Percentiles rank a stretch among this genome's conserved stretches.
phyloP scores from a whole-genome alignment of 1,140 invertebrate species.

The Diabrotica virgifera region DNA sequence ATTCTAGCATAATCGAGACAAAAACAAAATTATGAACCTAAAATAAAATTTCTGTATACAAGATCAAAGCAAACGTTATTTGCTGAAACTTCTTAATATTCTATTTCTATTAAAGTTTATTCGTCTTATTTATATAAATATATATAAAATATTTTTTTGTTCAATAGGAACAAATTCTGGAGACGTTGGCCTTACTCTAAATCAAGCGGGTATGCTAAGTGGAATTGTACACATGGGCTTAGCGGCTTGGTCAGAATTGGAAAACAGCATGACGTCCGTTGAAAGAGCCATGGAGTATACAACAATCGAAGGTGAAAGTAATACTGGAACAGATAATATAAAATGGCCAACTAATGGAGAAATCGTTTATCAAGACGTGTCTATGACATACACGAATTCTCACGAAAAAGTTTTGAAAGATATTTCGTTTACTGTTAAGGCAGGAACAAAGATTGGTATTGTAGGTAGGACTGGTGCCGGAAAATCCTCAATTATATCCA shows the following conservation, averaged over 20 bases:
- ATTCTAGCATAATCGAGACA: no score
- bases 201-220: slow-evolving; percentile 45
- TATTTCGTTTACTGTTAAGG: slow-evolving; percentile 61
- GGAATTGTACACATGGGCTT: slow-evolving; percentile 60
- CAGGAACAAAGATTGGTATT: slow-evolving; percentile 69
- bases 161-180: slow-evolving; percentile 51
- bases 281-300: slow-evolving; percentile 76
- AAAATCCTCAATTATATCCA: slow-evolving; percentile 77
- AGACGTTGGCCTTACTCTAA: slow-evolving; percentile 60
- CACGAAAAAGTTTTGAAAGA: slow-evolving; percentile 72
- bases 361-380: slow-evolving; percentile 66
- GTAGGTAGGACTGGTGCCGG: slow-evolving; percentile 83
- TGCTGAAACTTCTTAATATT: no score
- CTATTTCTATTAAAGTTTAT: no score
- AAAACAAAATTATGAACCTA: no score
- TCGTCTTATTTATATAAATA: no score
- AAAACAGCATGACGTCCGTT: slow-evolving; percentile 81
- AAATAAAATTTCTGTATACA: no score
- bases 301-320: slow-evolving; percentile 67
- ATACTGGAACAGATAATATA: slow-evolving; percentile 41
- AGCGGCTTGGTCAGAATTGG: slow-evolving; percentile 60
- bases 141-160: slow-evolving; percentile 55
- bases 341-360: slow-evolving; percentile 71
- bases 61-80: no score
- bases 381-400: slow-evolving; percentile 62